Evolutionary conservation across 2,113 vertebrate genomes (phyloP).

Genomic region (Phalacrocorax carbo): DNA sequence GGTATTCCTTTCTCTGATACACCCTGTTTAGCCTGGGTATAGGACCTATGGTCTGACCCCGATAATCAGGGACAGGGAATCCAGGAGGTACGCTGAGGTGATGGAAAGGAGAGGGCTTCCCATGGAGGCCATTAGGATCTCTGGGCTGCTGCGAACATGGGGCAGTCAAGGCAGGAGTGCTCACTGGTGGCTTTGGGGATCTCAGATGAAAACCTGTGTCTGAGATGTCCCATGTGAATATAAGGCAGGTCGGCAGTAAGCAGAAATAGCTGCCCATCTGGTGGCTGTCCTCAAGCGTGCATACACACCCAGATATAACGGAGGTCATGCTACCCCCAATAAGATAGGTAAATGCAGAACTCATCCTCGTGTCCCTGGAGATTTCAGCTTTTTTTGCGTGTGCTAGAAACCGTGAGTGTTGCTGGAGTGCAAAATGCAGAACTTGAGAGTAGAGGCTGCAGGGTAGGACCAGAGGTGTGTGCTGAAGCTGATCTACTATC

Average conservation of each 20-base stretch:
- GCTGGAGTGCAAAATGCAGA: not conserved
- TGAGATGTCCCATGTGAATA: rapidly evolving
- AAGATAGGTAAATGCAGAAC: not conserved
- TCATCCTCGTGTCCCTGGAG: rapidly evolving
- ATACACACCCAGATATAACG: rapidly evolving
- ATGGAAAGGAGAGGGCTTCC: not conserved
- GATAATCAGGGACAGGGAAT: rapidly evolving
- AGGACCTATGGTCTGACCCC: not conserved
- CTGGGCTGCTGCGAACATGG: rapidly evolving
- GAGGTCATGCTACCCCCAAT: not conserved
- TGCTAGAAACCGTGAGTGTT: rapidly evolving
- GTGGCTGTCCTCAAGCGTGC: not conserved
- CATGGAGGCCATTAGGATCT: not conserved
- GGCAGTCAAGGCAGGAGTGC: rapidly evolving
- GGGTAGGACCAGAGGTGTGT: not conserved
- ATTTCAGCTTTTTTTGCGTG: not conserved
- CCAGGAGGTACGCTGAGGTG: not conserved
- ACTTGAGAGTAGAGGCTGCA: rapidly evolving
- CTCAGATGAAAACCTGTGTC: not conserved
- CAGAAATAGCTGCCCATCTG: not conserved
- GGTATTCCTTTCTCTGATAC: not conserved
- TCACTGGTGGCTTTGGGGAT: not conserved
- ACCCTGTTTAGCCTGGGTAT: not conserved
- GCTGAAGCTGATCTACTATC: not conserved
- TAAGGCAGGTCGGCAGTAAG: not conserved